phyloP scores from a whole-genome alignment of 2,113 vertebrate species.

The Sceloporus undulatus region DNA sequence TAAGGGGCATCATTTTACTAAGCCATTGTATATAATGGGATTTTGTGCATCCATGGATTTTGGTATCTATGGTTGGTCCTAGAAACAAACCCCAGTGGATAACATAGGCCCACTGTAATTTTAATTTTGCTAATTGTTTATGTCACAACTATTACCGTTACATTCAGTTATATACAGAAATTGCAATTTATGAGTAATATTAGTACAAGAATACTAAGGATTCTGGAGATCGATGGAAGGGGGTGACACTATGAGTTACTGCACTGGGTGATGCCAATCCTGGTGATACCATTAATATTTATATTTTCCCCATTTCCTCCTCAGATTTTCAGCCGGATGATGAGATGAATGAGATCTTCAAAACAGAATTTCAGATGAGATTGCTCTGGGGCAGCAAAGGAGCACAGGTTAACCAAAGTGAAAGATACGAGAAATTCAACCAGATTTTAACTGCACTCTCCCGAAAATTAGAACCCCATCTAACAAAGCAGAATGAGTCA shows the following conservation, averaged over 20 bases:
- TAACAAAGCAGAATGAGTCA: conserved; percentile 82
- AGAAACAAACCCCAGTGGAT: no score
- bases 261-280: no score
- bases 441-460: conserved; percentile 96
- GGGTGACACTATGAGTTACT: no score
- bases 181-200: no score
- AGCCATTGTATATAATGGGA: no score
- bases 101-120: no score
- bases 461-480: conserved; percentile 90
- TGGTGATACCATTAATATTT: background rate
- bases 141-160: no score
- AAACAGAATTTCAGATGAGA: conserved; percentile 96
- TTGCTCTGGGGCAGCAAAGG: conserved; percentile 97
- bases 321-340: conserved; percentile 89
- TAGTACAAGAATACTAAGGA: no score
- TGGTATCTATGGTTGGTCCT: background rate
- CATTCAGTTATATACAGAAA: no score
- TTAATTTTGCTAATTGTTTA: no score
- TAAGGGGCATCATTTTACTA: no score
- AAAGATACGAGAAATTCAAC: conserved; percentile 93
- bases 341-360: conserved; percentile 92
- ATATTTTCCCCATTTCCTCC: conserved; percentile 50
- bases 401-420: conserved; percentile 90
- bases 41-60: background rate
- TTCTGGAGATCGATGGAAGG: no score